Evolutionary conservation across 2,113 vertebrate species (phyloP).

Genomic region (Eurypyga helias): DNA sequence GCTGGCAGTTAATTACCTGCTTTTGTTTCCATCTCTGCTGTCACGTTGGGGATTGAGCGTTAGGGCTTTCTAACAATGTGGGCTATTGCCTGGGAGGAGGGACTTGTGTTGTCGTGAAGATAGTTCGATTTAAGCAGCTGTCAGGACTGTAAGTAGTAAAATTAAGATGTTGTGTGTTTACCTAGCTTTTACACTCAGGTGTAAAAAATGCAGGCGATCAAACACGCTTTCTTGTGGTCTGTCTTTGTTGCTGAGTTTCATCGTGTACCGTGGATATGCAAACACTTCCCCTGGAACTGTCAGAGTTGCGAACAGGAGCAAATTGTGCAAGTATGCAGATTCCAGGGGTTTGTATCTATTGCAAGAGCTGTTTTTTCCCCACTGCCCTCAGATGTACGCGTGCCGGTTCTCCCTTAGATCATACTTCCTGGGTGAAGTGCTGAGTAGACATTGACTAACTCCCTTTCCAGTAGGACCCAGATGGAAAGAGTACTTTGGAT

Average conservation of each 20-base stretch:
- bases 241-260: not conserved
- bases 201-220: not conserved
- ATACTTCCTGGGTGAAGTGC: not conserved
- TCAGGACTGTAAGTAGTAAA: not conserved
- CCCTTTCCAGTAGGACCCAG: not conserved
- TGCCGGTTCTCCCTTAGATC: accelerated
- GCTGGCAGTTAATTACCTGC: conserved; percentile 17
- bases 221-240: not conserved
- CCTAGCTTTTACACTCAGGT: not conserved
- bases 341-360: not conserved
- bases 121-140: not conserved
- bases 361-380: not conserved
- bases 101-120: not conserved
- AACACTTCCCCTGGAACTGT: conserved; percentile 13
- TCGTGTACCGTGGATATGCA: not conserved
- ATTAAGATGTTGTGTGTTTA: not conserved
- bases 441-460: not conserved
- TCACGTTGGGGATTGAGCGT: not conserved
- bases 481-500: not conserved
- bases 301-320: not conserved
- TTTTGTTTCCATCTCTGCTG: conserved; percentile 9
- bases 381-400: not conserved
- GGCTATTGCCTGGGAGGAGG: not conserved
- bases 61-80: not conserved
- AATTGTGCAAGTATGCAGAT: conserved; percentile 40